Base-by-base conservation (phyloP, 1,140 invertebrate genomes). In the Sitobion miscanthi region DNA sequence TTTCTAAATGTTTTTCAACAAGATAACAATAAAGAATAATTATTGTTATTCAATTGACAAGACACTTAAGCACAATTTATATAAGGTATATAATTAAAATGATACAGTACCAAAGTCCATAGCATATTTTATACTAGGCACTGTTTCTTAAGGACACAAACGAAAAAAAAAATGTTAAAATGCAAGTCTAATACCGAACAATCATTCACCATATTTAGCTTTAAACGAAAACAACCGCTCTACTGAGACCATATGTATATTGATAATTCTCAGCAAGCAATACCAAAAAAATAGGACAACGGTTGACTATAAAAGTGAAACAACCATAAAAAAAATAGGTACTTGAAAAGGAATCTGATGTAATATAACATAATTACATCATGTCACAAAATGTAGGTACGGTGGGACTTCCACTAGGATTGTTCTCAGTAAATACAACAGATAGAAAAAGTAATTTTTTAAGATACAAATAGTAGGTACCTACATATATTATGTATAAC, bases 251-350 rank as follows among this genome's bases (percentile, higher is more conserved):
- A 90, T 90, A 21, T 90, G 54, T 69, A 62, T 90, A 62, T 90
- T 90, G 62, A 90, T 90, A 90, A 90, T 90, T 90, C 89, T 90
- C 89, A 90, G 89, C 89, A 62, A 90, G 89, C 38, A 90, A 42
- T 69, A 90, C 89, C 38, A 90, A 69, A 47, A 30, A 90, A 42
- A 45, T 69, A 89, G 38, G 57, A 54, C 47, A 49, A 89, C 35
- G 14, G 38, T 38, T 23, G 35, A 57, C 87, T 54, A 57, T 57
- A 25, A 38, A 35, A 89, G 49, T 57, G 88, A 57, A 38, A 57
- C 47, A 35, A 89, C 8, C 11, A 42, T 38, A 57, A 38, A 25
- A 14, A 14, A 89, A 89, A 35, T 89, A 54, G n/a, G 25, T 35
- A n/a, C n/a, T 89, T 57, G 47, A 87, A 57, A 14, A 17, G 21